A percentile compares a stretch with the other conserved stretches of the same genome.
These are phyloP conservation scores for Drosophila arizonae DNA, from an alignment of 1,140 invertebrate genomes.

Conservation along the genomic window DNA sequence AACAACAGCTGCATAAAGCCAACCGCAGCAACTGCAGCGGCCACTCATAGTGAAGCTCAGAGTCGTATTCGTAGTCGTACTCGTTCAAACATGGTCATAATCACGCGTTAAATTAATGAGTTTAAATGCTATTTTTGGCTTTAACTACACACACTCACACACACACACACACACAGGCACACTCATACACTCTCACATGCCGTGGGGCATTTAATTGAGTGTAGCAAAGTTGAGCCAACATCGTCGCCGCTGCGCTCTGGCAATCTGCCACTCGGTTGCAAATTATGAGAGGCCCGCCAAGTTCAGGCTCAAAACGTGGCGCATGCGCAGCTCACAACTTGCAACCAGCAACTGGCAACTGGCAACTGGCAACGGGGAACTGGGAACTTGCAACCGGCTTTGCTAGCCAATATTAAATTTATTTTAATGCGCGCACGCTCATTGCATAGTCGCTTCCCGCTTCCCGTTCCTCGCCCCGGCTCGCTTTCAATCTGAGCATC, in stretches of 20 bases:
- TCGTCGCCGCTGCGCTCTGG: constrained; percentile 16
- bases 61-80: constrained; percentile 37
- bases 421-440: constrained; percentile 68
- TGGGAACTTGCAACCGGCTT: constrained; percentile 53
- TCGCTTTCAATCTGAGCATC: constrained; percentile 25
- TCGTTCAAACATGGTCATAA: constrained; percentile 80
- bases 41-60: constrained; percentile 23
- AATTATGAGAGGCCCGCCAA: constrained; percentile 75
- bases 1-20: neutral
- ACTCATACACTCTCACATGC: neutral
- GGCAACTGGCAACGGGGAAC: constrained; percentile 11
- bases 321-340: constrained; percentile 32
- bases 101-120: constrained; percentile 82
- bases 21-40: constrained; percentile 32
- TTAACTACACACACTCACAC: constrained; percentile 72
- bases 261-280: constrained; percentile 47
- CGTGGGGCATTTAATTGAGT: constrained; percentile 65
- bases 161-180: constrained; percentile 27
- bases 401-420: constrained; percentile 72
- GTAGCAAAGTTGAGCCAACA: constrained; percentile 65
- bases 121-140: constrained; percentile 82
- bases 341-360: constrained; percentile 25
- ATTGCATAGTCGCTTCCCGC: constrained; percentile 20
- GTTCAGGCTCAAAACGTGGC: constrained; percentile 66
- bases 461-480: neutral